phyloP scores from a whole-genome alignment of 1,140 invertebrate genomes.

The Coelopa frigida region DNA sequence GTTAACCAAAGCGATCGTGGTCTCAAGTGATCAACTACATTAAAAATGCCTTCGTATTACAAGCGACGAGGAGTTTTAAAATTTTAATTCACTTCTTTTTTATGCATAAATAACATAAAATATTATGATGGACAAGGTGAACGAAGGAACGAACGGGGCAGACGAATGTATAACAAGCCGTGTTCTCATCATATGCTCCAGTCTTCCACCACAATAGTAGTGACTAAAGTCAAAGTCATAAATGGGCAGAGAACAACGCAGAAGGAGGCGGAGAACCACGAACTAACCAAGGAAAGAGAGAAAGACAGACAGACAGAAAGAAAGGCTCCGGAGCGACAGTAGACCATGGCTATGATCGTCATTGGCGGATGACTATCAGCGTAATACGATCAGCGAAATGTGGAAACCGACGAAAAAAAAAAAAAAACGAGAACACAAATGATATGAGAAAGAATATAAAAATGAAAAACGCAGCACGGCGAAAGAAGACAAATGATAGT shows the following conservation, averaged over 20 bases:
- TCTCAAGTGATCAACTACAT: slow-evolving; percentile 1
- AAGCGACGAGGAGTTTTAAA: no score
- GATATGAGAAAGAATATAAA: no score
- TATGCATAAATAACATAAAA: no score
- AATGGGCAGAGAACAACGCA: neutral
- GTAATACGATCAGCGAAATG: slow-evolving; percentile 9
- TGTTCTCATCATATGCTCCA: neutral
- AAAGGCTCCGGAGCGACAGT: neutral
- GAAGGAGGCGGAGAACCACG: neutral
- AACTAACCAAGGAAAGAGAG: neutral
- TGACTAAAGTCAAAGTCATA: neutral
- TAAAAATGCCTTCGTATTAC: no score
- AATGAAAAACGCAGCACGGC: no score
- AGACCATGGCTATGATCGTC: slow-evolving; percentile 11
- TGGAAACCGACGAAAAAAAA: no score
- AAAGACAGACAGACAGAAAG: neutral
- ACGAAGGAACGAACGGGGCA: neutral
- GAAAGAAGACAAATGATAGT: no score
- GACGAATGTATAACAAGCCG: slow-evolving; percentile 5
- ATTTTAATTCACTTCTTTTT: no score
- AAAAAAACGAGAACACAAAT: no score
- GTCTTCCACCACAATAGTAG: no score
- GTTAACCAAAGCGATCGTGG: neutral
- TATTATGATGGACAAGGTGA: neutral
- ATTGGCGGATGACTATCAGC: slow-evolving; percentile 13